Evolutionary conservation across 2,797 vertebrate genomes (phyloP).

Genomic region (Artibeus jamaicensis): DNA sequence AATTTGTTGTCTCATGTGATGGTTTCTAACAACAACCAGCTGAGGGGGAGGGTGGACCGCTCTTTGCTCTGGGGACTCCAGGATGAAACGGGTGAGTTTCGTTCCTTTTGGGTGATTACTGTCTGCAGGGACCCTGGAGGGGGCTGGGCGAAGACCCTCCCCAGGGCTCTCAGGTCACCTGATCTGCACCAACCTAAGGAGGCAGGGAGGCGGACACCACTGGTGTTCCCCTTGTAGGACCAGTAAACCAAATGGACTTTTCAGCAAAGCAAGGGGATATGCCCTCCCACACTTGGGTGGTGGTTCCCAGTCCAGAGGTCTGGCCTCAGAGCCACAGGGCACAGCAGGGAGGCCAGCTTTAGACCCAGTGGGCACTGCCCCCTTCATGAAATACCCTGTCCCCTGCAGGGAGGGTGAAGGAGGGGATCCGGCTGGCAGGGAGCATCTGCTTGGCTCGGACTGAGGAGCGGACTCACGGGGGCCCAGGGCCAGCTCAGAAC

Average conservation of each 20-base stretch:
- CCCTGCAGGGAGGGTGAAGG: not conserved
- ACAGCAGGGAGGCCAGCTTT: not conserved
- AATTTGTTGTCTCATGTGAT: too few species aligned
- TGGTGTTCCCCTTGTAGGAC: not conserved
- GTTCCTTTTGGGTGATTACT: not conserved
- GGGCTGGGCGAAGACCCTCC: not conserved
- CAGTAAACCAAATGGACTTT: not conserved
- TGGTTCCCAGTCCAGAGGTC: not conserved
- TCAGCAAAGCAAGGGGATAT: not conserved
- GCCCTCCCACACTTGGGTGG: not conserved
- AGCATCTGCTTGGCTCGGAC: not conserved
- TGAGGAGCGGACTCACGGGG: not conserved
- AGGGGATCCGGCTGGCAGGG: not conserved
- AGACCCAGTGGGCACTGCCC: not conserved
- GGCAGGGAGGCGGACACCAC: not conserved
- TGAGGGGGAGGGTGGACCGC: not conserved
- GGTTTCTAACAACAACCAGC: too few species aligned
- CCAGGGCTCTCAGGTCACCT: not conserved
- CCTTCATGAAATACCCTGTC: not conserved
- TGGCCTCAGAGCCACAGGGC: not conserved
- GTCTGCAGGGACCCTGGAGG: not conserved
- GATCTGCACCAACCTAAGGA: not conserved
- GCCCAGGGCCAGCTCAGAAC: not conserved
- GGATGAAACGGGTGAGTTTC: not conserved
- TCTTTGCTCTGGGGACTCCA: not conserved